A percentile compares a stretch with the other conserved stretches of the same genome.
These are phyloP conservation scores for Zingel zingel DNA, from an alignment of 2,113 vertebrate species.

Conservation along the genomic window DNA sequence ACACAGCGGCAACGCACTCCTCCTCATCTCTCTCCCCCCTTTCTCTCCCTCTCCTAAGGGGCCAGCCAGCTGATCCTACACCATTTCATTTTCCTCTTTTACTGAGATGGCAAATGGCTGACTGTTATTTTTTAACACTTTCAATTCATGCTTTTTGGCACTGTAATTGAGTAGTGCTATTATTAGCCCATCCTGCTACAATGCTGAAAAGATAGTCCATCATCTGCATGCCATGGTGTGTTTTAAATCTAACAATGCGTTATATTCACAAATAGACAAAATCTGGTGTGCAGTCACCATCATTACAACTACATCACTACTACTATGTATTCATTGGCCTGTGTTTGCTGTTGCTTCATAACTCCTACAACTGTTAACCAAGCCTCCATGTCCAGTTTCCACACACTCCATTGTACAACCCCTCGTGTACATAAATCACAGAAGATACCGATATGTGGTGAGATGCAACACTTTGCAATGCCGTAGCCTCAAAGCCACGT, in stretches of 20 bases:
- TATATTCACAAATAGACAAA: not conserved
- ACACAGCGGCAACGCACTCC: constrained; percentile 63
- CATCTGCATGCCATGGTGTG: not conserved
- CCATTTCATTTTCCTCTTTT: constrained; percentile 79
- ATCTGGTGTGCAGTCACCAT: not conserved
- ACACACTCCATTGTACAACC: constrained; percentile 41
- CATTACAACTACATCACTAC: not conserved
- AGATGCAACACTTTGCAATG: constrained; percentile 27
- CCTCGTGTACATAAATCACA: constrained; percentile 37
- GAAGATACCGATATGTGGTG: constrained; percentile 28
- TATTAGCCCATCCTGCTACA: constrained; percentile 16
- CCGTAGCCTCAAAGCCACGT: constrained; percentile 12
- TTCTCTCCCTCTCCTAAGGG: constrained; percentile 68
- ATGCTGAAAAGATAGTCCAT: constrained; percentile 2
- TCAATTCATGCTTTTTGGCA: constrained; percentile 38
- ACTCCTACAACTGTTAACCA: constrained; percentile 34
- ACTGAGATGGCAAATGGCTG: constrained; percentile 76
- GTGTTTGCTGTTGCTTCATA: constrained; percentile 39
- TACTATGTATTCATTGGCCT: not conserved
- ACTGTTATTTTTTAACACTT: constrained; percentile 55
- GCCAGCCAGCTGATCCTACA: constrained; percentile 80
- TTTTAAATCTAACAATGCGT: constrained; percentile 27
- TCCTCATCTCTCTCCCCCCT: constrained; percentile 37
- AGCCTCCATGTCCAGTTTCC: constrained; percentile 48
- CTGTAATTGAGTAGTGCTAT: constrained; percentile 33